A percentile compares a stretch with the other conserved stretches of the same genome.
Evolutionary conservation across 2,888 invertebrate genomes (phyloP).

Genomic region (Onchidella celtica): DNA sequence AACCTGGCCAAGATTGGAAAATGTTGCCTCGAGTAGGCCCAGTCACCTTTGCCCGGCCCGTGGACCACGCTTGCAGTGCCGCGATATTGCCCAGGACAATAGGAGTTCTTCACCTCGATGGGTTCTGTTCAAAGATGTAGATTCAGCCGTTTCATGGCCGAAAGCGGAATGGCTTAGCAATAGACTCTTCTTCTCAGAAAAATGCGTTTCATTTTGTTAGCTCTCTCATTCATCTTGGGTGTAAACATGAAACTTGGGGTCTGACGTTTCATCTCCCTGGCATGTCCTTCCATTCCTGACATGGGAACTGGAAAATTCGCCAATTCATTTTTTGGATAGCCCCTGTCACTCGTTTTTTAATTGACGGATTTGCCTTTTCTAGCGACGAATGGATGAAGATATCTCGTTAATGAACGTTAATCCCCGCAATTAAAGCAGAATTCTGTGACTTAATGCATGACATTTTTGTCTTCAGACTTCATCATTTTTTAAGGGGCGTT

Average conservation of each 20-base stretch:
- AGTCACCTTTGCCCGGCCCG: neutral
- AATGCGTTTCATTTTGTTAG: neutral
- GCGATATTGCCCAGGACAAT: neutral
- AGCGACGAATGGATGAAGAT: neutral
- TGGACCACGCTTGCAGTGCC: neutral
- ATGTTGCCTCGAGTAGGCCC: conserved; percentile 15
- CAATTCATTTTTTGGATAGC: neutral
- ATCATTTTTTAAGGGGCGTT: neutral
- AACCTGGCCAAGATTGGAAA: neutral
- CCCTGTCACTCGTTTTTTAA: neutral
- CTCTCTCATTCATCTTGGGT: neutral
- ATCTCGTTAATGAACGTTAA: neutral
- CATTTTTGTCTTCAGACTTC: neutral
- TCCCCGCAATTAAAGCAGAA: neutral
- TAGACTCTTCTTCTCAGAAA: neutral
- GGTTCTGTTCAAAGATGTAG: conserved; percentile 14
- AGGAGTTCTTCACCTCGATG: neutral
- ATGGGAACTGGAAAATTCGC: neutral
- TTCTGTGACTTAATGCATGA: neutral
- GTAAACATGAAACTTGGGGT: neutral
- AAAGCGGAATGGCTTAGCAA: neutral
- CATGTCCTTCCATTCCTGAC: neutral
- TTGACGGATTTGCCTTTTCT: neutral
- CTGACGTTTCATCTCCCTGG: neutral
- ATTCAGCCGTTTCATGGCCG: neutral